These are phyloP conservation scores for Saccostrea glomerata DNA, from an alignment of 1,140 invertebrate genomes.

Conservation along the genomic window DNA sequence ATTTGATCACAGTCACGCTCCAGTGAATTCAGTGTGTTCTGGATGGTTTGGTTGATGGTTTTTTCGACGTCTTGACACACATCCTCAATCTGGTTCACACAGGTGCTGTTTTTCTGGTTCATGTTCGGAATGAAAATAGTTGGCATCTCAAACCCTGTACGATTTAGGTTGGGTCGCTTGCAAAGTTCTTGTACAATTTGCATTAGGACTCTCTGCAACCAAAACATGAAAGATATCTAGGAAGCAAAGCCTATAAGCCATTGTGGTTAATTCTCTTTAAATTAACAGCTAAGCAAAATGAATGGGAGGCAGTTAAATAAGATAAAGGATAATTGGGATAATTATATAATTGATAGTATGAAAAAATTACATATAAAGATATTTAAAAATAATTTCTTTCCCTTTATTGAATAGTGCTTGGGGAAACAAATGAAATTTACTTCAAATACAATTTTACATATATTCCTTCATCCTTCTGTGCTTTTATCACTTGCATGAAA, in stretches of 20 bases:
- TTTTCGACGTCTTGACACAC: slow-evolving; percentile 83
- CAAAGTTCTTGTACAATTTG: slow-evolving; percentile 85
- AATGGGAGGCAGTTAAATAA: too few relatives aligned
- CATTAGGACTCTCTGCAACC: slow-evolving; percentile 83
- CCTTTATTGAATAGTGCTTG: too few relatives aligned
- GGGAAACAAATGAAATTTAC: too few relatives aligned
- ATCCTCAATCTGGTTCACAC: slow-evolving; percentile 84
- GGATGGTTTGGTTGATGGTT: slow-evolving; percentile 83
- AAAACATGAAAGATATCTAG: slow-evolving; percentile 1
- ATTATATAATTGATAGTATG: too few relatives aligned
- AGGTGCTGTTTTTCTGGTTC: slow-evolving; percentile 79
- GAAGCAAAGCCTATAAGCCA: background rate
- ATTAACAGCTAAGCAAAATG: too few relatives aligned
- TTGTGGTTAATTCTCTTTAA: too few relatives aligned
- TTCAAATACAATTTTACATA: too few relatives aligned
- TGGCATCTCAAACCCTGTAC: slow-evolving; percentile 84
- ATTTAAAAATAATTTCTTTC: too few relatives aligned
- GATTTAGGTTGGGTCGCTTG: slow-evolving; percentile 83
- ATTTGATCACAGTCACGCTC: slow-evolving; percentile 82
- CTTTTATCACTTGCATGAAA: too few relatives aligned
- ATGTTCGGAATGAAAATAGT: slow-evolving; percentile 83
- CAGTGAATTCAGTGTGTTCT: slow-evolving; percentile 83
- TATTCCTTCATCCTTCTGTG: too few relatives aligned
- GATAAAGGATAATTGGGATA: too few relatives aligned
- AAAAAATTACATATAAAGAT: too few relatives aligned